A percentile compares a stretch with the other conserved stretches of the same genome.
Evolutionary conservation across 2,797 vertebrate species (phyloP).

Genomic region (Cetoscarus ocellatus): DNA sequence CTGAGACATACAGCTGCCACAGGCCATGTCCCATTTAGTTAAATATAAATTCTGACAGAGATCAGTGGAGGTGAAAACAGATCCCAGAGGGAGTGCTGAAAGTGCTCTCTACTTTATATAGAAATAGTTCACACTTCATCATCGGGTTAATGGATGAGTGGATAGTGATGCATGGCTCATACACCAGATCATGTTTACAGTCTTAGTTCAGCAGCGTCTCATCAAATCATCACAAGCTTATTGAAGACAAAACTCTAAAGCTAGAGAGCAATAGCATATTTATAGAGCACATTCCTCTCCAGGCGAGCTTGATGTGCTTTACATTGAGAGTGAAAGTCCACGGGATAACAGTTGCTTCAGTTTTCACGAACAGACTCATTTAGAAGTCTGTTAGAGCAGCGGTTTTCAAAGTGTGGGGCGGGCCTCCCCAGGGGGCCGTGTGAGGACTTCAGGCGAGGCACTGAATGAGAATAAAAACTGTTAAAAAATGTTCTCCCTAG

Average conservation of each 20-base stretch:
- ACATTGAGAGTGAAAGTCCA: too few species aligned
- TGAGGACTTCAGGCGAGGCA: too few species aligned
- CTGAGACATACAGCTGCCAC: not conserved
- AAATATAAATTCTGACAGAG: conserved; percentile 11
- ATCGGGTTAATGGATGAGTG: not conserved
- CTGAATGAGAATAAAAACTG: too few species aligned
- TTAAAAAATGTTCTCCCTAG: too few species aligned
- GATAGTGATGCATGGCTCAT: not conserved
- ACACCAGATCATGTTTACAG: not conserved
- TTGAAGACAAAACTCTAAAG: not conserved
- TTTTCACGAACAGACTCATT: too few species aligned
- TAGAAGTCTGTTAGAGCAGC: too few species aligned
- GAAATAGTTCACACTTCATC: not conserved
- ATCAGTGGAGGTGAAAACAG: conserved; percentile 14
- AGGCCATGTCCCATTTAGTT: not conserved
- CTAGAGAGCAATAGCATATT: too few species aligned
- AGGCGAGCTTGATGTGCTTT: too few species aligned
- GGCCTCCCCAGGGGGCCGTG: too few species aligned
- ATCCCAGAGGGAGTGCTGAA: conserved; percentile 9
- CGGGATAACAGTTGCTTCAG: too few species aligned
- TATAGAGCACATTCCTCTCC: too few species aligned
- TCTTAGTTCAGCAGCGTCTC: not conserved
- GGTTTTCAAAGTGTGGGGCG: too few species aligned
- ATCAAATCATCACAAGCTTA: not conserved
- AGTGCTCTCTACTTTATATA: conserved; percentile 8